Base-by-base conservation (phyloP, 2,888 invertebrate genomes). In the Melinaea menophilus region DNA sequence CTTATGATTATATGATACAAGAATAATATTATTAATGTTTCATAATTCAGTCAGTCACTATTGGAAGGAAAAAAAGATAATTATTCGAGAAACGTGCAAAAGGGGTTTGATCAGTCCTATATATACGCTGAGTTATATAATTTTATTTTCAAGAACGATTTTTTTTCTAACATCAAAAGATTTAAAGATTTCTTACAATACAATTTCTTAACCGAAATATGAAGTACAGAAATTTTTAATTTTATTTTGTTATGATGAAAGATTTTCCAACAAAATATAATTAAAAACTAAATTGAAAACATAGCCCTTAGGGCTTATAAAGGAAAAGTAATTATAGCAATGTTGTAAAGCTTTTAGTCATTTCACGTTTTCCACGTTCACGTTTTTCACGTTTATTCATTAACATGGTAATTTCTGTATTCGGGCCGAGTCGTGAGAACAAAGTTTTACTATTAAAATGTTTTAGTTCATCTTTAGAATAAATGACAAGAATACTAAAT, bases 381-480 rank as follows among this genome's bases (percentile, higher is more conserved):
- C 71, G 64, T 65, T 61, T 68, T 71, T 31, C 51, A 51, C 51
- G 51, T 51, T 51, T 51, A 5, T 31, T 72, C 70, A 76, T 81
- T 79, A 75, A 75, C 74, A 79, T 79, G 75, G 73, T 77, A 76
- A 81, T 81, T 76, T 74, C 67, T 62, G 59, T 66, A 48, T 62
- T 55, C 41, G 61, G 61, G 62, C 55, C 45, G 55, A 59, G 55
- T 66, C 65, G 65, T 68, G 68, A 66, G 66, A 57, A 57, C 48
- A 56, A 37, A 77, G 77, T 80, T 80, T 78, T 77, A 77, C 81
- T 31, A 31, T 51, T 22, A 51, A 51, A 31, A 31, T 51, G 48
- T 22, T 22, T 22, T 22, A 22, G 22, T 22, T 22, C 37, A 37
- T 37, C 37, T 37, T 37, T 37, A 7, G 37, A 37, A 37, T 37